Evolutionary conservation across 2,888 invertebrate genomes (phyloP).

Genomic region (Thecophora atra): DNA sequence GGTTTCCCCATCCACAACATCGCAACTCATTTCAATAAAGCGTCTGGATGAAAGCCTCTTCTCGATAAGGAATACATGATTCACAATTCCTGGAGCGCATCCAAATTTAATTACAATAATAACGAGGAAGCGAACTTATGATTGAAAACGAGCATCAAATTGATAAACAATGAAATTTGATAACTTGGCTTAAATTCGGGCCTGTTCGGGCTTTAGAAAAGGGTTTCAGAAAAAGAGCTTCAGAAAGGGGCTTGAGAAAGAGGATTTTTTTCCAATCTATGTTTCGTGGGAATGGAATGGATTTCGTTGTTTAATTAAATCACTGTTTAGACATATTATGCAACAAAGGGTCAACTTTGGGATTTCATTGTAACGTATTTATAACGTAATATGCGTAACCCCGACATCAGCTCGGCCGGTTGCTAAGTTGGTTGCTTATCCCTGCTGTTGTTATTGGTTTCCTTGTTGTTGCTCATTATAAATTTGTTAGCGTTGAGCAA

Average conservation of each 20-base stretch:
- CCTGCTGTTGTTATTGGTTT: conserved; percentile 6
- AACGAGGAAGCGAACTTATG: conserved; percentile 31
- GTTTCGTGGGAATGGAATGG: background rate
- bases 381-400: background rate
- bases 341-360: background rate
- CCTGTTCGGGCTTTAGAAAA: too few relatives aligned
- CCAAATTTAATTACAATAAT: conserved; percentile 61
- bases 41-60: conserved; percentile 26
- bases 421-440: background rate
- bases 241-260: background rate
- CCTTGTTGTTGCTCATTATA: background rate
- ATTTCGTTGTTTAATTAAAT: conserved; percentile 27
- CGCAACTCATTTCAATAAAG: conserved; percentile 41
- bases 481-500: conserved; percentile 16
- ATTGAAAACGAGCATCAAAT: conserved; percentile 60
- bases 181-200: too few relatives aligned
- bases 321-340: background rate
- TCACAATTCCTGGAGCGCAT: conserved; percentile 58
- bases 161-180: conserved; percentile 64
- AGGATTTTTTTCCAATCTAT: too few relatives aligned
- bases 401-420: background rate
- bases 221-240: background rate
- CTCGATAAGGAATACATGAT: conserved; percentile 47
- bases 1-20: background rate
- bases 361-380: background rate